These are phyloP conservation scores for Argyresthia goedartella DNA, from an alignment of 2,888 invertebrate genomes.

Conservation along the genomic window DNA sequence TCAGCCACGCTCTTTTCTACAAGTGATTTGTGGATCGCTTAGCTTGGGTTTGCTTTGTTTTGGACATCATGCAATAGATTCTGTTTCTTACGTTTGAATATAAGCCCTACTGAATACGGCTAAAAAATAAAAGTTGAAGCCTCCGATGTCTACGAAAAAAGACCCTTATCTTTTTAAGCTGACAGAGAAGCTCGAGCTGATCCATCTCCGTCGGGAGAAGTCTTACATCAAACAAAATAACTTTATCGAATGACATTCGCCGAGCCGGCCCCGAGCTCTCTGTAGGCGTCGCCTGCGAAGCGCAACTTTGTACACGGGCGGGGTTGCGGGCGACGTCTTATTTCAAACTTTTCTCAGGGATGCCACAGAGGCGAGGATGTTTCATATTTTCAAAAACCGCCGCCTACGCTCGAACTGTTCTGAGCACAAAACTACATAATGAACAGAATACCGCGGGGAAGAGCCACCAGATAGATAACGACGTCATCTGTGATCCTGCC, in stretches of 20 bases:
- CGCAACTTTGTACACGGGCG: conserved; percentile 15
- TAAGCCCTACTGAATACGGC: not conserved
- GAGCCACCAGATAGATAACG: not conserved
- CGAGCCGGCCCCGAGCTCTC: conserved; percentile 5
- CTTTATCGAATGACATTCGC: conserved; percentile 17
- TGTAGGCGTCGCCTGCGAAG: conserved; percentile 6
- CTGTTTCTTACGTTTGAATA: not conserved
- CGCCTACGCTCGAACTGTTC: too few species aligned
- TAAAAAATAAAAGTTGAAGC: not conserved
- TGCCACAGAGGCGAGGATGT: conserved; percentile 6
- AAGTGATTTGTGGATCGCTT: not conserved
- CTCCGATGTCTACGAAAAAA: not conserved
- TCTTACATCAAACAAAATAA: conserved; percentile 20
- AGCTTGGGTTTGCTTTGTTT: not conserved
- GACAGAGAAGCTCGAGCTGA: not conserved
- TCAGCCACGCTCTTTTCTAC: not conserved
- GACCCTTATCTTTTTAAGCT: conserved; percentile 4
- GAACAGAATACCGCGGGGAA: too few species aligned
- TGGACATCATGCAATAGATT: not conserved
- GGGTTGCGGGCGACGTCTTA: conserved; percentile 8
- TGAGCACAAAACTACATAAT: too few species aligned
- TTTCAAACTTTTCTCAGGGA: conserved; percentile 14
- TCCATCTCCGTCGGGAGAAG: conserved; percentile 11
- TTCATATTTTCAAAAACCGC: too few species aligned
- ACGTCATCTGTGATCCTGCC: conserved; percentile 2